Evolutionary conservation across 2,113 vertebrate species (phyloP).

Genomic region (Corynorhinus townsendii): DNA sequence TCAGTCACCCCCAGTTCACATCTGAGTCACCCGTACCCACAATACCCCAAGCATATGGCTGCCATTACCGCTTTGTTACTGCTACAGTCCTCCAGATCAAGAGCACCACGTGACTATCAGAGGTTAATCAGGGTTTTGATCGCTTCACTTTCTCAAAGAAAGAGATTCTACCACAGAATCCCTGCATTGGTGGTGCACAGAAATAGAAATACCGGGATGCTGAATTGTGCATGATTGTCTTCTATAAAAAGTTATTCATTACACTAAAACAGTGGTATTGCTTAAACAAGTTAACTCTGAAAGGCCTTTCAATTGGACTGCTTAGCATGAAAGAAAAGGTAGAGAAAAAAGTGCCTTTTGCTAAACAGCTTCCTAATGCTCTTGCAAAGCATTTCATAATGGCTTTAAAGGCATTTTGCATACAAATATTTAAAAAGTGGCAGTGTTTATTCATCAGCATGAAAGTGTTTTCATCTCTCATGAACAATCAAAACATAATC

Average conservation of each 20-base stretch:
- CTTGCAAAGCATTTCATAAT: conserved; percentile 82
- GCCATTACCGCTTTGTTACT: conserved; percentile 92
- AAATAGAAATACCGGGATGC: conserved; percentile 81
- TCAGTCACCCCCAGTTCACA: conserved; percentile 85
- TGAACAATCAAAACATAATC: conserved; percentile 86
- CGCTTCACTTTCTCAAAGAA: conserved; percentile 89
- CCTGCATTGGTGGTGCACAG: conserved; percentile 75
- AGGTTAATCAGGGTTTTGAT: conserved; percentile 94
- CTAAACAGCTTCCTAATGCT: conserved; percentile 77
- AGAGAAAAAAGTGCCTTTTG: conserved; percentile 75
- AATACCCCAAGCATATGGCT: conserved; percentile 91
- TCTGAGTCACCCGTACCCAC: conserved; percentile 85
- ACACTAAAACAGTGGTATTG: conserved; percentile 85
- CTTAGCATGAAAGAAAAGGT: conserved; percentile 84
- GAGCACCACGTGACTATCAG: conserved; percentile 88
- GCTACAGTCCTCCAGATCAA: conserved; percentile 82
- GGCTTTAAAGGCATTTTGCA: conserved; percentile 81
- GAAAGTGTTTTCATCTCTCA: conserved; percentile 81
- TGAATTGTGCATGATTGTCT: conserved; percentile 80
- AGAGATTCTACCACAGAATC: conserved; percentile 85
- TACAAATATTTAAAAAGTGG: conserved; percentile 82
- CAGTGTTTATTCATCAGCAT: conserved; percentile 83
- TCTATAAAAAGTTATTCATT: conserved; percentile 87
- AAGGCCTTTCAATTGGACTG: conserved; percentile 83
- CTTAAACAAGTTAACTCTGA: conserved; percentile 88